Conservation (phyloP, 2,888 invertebrate genomes). For the Acrobasis repandana region DNA sequence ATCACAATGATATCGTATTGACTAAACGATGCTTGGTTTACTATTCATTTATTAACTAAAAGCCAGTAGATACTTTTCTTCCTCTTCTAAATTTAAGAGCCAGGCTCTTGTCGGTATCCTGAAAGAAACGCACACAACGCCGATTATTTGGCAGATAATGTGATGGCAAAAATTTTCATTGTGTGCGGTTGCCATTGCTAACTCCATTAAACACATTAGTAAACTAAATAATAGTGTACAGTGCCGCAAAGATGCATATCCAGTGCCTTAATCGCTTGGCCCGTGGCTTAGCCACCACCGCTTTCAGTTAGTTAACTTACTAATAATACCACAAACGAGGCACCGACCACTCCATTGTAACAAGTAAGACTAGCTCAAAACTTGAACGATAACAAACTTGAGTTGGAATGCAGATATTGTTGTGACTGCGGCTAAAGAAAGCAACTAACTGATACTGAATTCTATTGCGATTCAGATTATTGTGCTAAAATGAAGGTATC, state of each 20-base stretch:
- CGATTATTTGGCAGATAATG: too few relatives aligned
- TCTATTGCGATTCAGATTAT: not conserved
- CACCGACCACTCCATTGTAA: not conserved
- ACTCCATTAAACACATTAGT: too few relatives aligned
- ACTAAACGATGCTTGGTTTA: not conserved
- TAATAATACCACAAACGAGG: not conserved
- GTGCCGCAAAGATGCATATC: too few relatives aligned
- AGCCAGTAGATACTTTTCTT: not conserved
- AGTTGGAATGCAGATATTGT: too few relatives aligned
- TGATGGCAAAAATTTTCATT: too few relatives aligned
- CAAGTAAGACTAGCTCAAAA: not conserved
- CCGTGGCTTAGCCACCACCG: too few relatives aligned
- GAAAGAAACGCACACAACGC: too few relatives aligned
- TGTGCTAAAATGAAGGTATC: not conserved
- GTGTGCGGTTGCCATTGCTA: too few relatives aligned
- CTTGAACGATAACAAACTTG: not conserved
- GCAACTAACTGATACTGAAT: constrained; percentile 2
- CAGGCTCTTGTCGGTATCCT: not conserved
- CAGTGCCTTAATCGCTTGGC: too few relatives aligned
- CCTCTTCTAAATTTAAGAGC: not conserved
- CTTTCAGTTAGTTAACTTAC: too few relatives aligned
- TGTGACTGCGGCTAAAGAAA: not conserved
- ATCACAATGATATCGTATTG: not conserved
- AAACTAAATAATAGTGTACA: too few relatives aligned
- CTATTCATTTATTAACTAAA: not conserved